Percentiles rank a stretch among this genome's conserved stretches.
phyloP scores from a whole-genome alignment of 2,888 invertebrate species.

The Allacma fusca region DNA sequence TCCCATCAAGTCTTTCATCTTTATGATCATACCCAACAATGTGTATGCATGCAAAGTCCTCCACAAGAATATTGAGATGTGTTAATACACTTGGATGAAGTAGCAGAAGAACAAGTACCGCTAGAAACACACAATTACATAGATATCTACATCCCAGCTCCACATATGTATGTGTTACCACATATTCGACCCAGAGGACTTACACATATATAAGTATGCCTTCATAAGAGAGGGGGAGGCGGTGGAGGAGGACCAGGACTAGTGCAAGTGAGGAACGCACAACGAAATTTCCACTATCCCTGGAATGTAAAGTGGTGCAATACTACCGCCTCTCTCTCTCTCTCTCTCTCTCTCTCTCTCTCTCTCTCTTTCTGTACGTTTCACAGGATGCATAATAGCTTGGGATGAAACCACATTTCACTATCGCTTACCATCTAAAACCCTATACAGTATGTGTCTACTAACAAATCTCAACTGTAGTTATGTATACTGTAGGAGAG shows the following conservation, averaged over 20 bases:
- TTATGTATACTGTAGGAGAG: no score
- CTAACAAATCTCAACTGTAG: no score
- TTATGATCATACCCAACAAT: conserved; percentile 23
- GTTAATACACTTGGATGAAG: no score
- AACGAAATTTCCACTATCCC: conserved; percentile 29
- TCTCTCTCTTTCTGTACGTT: background rate
- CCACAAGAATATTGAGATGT: background rate
- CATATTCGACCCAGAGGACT: background rate
- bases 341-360: no score
- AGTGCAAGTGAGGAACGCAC: background rate
- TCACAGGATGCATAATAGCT: conserved; percentile 5
- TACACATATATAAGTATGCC: background rate
- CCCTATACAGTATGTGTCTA: no score
- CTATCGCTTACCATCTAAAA: background rate
- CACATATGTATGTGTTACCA: background rate
- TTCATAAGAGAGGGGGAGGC: background rate
- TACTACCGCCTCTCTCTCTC: background rate
- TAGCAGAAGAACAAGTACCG: no score
- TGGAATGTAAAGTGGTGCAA: conserved; percentile 23
- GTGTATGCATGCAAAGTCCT: background rate
- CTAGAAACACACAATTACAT: no score
- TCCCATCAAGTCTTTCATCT: conserved; percentile 31
- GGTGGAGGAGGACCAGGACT: background rate
- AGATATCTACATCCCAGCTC: no score
- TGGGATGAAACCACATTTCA: conserved; percentile 1